Base-by-base conservation (phyloP, 2,113 vertebrate genomes). In the Rhipidura dahli region DNA sequence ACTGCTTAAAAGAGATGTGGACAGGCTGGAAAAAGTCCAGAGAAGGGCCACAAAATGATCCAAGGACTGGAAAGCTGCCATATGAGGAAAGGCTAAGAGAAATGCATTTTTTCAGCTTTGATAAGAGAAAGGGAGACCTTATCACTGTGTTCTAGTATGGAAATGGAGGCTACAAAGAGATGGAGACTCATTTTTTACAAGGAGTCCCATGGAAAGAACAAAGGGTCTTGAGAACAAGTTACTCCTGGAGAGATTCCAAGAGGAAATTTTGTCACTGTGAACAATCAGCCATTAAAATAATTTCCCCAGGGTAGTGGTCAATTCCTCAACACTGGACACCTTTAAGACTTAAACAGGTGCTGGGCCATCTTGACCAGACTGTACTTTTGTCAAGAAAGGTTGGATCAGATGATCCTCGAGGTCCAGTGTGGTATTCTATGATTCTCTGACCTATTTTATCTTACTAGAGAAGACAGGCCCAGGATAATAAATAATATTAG, bases 181-280 rank as follows among this genome's bases (percentile, higher is more conserved):
- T 40, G 13, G 20, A 66, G 28, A n/a, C 28, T 39, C 2, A 9
- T 39, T 53, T 45, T 60, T 45, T 30, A 15, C 11, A 18, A 30
- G 33, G 23, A 66, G 24, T 75, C 13, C 11, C 16, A 4, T 53
- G 33, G 16, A 82, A 59, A 26, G 24, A 21, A 60, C 0, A 0
- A 44, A 33, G 19, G 10, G 4, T 45, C 21, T 66, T 75, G 13
- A n/a, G 45, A 66, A n/a, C 23, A 51, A 45, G 9, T 82, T 59
- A 51, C 11, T 82, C 13, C 28, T 45, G 69, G 20, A n/a, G 39
- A 75, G 28, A 53, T 82, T 75, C 28, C 39, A n/a, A 60, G 28
- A 45, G 19, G 10, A 60, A 68, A n/a, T 27, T 64, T 30, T 66
- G 23, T 75, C 39, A 53, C 28, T 45, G 16, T 60, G 33, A 66